phyloP scores from a whole-genome alignment of 2,888 invertebrate species.

The Eupithecia inturbata region DNA sequence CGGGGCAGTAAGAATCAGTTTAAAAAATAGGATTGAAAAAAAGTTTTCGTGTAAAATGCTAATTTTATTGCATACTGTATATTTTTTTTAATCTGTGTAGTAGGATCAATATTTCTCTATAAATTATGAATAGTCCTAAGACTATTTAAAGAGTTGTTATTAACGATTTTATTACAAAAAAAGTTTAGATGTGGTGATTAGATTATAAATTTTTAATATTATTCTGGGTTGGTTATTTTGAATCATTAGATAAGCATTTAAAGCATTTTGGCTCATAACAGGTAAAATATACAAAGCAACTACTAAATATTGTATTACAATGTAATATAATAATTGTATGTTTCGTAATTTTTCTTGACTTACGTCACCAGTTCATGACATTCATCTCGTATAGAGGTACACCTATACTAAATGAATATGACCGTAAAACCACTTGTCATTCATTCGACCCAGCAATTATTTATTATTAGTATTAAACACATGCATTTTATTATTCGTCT shows the following conservation, averaged over 20 bases:
- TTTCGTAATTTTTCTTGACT: neutral
- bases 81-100: too few species aligned
- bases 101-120: too few species aligned
- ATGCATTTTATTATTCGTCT: neutral
- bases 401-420: neutral
- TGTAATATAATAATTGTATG: neutral
- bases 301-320: neutral
- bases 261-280: neutral
- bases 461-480: neutral
- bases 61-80: too few species aligned
- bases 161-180: neutral
- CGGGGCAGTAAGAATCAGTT: too few species aligned
- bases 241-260: neutral
- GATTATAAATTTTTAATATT: neutral
- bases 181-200: neutral
- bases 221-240: neutral
- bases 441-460: slow-evolving; percentile 1
- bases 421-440: slow-evolving; percentile 8
- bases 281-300: neutral
- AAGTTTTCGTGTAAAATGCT: too few species aligned
- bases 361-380: slow-evolving; percentile 1
- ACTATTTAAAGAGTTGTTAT: too few species aligned
- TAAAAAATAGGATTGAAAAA: too few species aligned
- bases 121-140: too few species aligned
- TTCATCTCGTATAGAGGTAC: neutral